A percentile compares a stretch with the other conserved stretches of the same genome.
phyloP scores from a whole-genome alignment of 2,888 invertebrate genomes.

The Crematogaster levior region DNA sequence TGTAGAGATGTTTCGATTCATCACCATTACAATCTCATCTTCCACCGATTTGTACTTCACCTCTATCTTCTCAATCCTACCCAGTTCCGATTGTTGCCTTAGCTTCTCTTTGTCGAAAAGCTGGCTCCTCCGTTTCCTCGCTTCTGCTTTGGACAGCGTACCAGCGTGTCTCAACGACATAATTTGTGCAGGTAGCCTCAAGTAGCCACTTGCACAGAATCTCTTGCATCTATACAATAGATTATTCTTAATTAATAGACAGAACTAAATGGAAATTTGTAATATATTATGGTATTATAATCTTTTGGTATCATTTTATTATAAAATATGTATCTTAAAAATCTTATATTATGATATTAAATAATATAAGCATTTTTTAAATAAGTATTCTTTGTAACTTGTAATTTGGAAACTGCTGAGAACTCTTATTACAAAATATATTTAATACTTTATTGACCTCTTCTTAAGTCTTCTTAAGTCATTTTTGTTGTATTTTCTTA shows the following conservation, averaged over 20 bases:
- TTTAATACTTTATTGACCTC: no score
- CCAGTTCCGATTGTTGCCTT: constrained; percentile 91
- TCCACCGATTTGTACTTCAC: constrained; percentile 91
- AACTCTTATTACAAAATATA: no score
- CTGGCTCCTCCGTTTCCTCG: constrained; percentile 88
- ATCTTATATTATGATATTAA: no score
- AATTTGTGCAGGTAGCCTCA: constrained; percentile 63
- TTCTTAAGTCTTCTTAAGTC: no score
- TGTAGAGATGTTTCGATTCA: constrained; percentile 97
- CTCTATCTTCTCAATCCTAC: constrained; percentile 96
- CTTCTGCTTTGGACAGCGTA: constrained; percentile 83
- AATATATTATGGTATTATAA: neutral
- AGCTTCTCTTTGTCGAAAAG: constrained; percentile 93
- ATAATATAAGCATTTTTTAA: no score
- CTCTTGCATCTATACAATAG: constrained; percentile 69
- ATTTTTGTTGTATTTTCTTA: no score
- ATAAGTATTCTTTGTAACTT: no score
- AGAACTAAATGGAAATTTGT: no score
- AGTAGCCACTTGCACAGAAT: constrained; percentile 62
- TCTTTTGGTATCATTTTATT: neutral
- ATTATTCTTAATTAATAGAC: neutral
- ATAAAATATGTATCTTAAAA: no score
- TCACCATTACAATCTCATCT: constrained; percentile 90
- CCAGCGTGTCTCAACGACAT: constrained; percentile 61
- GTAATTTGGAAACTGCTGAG: no score